These are phyloP conservation scores for Connochaetes taurinus DNA, from an alignment of 2,113 vertebrate species.

Conservation along the genomic window DNA sequence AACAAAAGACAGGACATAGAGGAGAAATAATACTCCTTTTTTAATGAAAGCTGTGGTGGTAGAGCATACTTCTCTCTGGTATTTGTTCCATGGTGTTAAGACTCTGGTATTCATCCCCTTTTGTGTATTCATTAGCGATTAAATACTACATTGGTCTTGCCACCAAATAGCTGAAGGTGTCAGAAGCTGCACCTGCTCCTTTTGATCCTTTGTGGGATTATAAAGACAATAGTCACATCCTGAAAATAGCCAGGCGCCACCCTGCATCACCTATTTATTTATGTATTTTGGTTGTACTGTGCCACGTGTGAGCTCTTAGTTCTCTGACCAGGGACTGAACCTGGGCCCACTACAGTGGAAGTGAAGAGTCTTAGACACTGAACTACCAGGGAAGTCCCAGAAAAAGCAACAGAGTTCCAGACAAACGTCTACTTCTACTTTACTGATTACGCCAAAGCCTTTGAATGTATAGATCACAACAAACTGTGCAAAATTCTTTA, in stretches of 20 bases:
- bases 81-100: background rate
- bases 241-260: background rate
- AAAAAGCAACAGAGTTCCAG: background rate
- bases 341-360: background rate
- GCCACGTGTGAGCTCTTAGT: background rate
- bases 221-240: slow-evolving; percentile 9
- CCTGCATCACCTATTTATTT: background rate
- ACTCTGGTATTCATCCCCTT: background rate
- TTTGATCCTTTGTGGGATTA: slow-evolving; percentile 34
- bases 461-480: background rate
- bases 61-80: background rate
- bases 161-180: background rate
- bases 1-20: background rate
- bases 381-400: background rate
- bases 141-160: background rate
- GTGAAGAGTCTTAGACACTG: background rate
- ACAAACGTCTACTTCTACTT: background rate
- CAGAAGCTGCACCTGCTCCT: background rate
- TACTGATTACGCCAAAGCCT: background rate
- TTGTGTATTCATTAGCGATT: fast-evolving
- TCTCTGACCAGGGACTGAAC: background rate
- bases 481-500: background rate
- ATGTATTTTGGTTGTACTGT: background rate
- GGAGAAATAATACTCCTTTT: background rate
- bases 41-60: background rate